phyloP scores from a whole-genome alignment of 2,888 invertebrate genomes.

The Strigamia crassipes region DNA sequence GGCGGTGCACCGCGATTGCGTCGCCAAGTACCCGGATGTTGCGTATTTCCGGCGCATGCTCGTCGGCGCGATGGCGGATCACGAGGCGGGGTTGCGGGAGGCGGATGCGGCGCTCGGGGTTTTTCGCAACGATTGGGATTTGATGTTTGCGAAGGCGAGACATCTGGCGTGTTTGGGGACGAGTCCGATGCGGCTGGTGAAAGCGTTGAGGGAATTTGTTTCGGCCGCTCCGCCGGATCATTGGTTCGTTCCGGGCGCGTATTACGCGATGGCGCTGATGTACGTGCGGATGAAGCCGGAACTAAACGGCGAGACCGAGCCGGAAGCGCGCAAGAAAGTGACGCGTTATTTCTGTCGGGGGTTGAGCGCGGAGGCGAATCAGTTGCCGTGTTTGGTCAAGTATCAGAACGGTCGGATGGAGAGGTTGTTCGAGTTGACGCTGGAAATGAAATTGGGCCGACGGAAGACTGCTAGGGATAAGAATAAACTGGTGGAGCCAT shows the following conservation, averaged over 20 bases:
- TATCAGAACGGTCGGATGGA: too few relatives aligned
- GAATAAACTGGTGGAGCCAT: background rate
- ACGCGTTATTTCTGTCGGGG: background rate
- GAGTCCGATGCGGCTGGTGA: background rate
- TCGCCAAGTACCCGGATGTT: background rate
- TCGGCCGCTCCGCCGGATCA: background rate
- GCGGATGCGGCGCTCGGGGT: background rate
- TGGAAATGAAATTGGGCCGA: too few relatives aligned
- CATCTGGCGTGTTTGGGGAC: background rate
- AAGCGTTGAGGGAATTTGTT: background rate
- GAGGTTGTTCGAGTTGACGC: too few relatives aligned
- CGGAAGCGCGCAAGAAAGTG: background rate
- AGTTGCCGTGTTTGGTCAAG: background rate
- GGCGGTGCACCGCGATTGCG: background rate
- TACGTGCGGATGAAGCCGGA: background rate
- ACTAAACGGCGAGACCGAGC: background rate
- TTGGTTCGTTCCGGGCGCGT: background rate
- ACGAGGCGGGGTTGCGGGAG: background rate
- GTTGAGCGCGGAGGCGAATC: background rate
- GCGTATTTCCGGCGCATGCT: background rate
- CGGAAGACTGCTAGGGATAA: too few relatives aligned
- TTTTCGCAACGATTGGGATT: background rate
- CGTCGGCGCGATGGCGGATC: background rate
- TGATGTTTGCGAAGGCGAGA: background rate
- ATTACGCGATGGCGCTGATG: background rate